Conservation (phyloP, 2,113 vertebrate genomes). For the Nerophis ophidion region DNA sequence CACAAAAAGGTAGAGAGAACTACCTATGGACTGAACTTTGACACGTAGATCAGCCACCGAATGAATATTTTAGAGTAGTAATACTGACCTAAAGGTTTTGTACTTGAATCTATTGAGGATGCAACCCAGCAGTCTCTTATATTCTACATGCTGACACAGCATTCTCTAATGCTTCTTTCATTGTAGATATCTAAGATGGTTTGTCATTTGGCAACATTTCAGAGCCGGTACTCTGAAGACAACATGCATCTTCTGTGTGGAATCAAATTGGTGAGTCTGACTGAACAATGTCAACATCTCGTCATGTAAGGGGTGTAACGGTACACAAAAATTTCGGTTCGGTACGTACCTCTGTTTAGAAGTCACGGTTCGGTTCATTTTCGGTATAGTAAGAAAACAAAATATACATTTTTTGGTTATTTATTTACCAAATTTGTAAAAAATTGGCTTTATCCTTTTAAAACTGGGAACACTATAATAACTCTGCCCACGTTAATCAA, state of each 20-base stretch:
- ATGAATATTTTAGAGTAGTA: conserved; percentile 1
- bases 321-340: too few relatives aligned
- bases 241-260: not conserved
- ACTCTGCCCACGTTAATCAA: too few relatives aligned
- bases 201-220: conserved; percentile 25
- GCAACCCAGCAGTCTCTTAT: not conserved
- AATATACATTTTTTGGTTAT: too few relatives aligned
- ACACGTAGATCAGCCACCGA: conserved; percentile 5
- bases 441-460: too few relatives aligned
- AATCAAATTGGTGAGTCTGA: not conserved
- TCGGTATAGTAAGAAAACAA: too few relatives aligned
- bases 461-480: too few relatives aligned
- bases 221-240: conserved; percentile 73
- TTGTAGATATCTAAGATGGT: conserved; percentile 5
- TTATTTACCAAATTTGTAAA: too few relatives aligned
- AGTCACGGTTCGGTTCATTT: too few relatives aligned
- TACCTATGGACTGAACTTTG: not conserved
- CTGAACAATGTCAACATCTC: conserved; percentile 8
- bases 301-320: too few relatives aligned
- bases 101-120: conserved; percentile 28
- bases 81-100: not conserved
- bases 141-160: conserved; percentile 13
- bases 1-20: not conserved
- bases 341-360: too few relatives aligned
- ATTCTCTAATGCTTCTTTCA: conserved; percentile 40